Percentiles rank a stretch among this genome's conserved stretches.
Conservation (phyloP, 2,888 invertebrate species). For the Acronicta alni region DNA sequence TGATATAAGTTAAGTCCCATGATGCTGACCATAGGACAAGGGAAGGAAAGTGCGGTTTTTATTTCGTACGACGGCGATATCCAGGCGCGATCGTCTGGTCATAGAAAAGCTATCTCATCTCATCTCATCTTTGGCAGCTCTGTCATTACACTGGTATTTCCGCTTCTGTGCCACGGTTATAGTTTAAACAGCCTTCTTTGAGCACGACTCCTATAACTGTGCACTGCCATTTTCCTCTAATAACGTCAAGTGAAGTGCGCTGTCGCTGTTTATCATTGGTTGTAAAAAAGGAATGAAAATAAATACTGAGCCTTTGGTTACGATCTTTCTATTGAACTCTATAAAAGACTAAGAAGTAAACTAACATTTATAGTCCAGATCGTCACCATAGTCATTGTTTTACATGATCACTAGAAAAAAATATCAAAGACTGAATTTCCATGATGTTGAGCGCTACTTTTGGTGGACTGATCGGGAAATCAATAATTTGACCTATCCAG, state of each 20-base stretch:
- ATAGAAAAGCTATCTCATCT: no score
- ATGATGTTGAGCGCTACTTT: no score
- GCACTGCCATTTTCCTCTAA: slow-evolving; percentile 35
- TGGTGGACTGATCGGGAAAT: no score
- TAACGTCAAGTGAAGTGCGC: slow-evolving; percentile 23
- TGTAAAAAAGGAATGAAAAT: slow-evolving; percentile 20
- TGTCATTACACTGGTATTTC: slow-evolving; percentile 73
- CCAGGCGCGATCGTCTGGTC: no score
- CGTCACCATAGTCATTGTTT: no score
- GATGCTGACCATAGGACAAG: no score
- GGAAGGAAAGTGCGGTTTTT: no score
- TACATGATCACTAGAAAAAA: no score
- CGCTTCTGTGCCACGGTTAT: slow-evolving; percentile 60
- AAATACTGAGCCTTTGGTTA: slow-evolving; percentile 8
- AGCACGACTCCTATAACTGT: slow-evolving; percentile 44
- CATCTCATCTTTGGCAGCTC: no score
- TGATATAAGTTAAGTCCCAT: no score
- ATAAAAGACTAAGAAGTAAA: slow-evolving; percentile 11
- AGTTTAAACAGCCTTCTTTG: slow-evolving; percentile 34
- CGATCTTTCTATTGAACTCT: slow-evolving; percentile 7
- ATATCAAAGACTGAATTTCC: no score
- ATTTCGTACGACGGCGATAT: no score
- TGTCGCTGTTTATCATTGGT: slow-evolving; percentile 26
- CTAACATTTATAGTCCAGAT: neutral
- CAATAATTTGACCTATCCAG: slow-evolving; percentile 67